A percentile compares a stretch with the other conserved stretches of the same genome.
Evolutionary conservation across 1,140 invertebrate genomes (phyloP).

Genomic region (Diabrotica virgifera): DNA sequence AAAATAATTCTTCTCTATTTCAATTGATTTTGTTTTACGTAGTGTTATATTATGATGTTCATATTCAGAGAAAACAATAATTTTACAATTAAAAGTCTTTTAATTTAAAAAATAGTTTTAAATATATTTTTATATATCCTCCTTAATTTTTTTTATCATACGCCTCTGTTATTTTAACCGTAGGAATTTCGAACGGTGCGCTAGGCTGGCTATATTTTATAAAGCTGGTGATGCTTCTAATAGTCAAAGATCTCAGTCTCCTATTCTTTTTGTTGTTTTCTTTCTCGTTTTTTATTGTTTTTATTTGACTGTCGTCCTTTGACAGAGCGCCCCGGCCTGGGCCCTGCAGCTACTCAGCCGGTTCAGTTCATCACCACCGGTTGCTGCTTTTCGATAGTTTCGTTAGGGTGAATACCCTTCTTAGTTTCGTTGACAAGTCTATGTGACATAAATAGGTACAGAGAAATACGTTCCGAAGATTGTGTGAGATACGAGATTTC

Average conservation of each 20-base stretch:
- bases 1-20: too few relatives aligned
- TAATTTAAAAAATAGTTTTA: too few relatives aligned
- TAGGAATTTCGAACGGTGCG: not conserved
- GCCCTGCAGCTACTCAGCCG: not conserved
- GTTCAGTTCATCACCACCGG: not conserved
- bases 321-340: not conserved
- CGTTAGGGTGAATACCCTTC: not conserved
- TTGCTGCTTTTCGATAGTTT: not conserved
- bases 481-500: too few relatives aligned
- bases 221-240: slow-evolving; percentile 2
- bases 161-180: not conserved
- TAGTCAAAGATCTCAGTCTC: not conserved
- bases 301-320: slow-evolving; percentile 2
- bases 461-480: too few relatives aligned
- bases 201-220: not conserved
- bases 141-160: too few relatives aligned
- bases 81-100: too few relatives aligned
- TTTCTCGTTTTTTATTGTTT: not conserved
- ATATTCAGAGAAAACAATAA: too few relatives aligned
- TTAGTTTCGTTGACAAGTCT: too few relatives aligned
- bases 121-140: too few relatives aligned
- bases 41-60: too few relatives aligned
- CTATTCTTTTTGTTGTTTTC: not conserved
- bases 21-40: too few relatives aligned
- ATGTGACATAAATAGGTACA: too few relatives aligned